These are phyloP conservation scores for Molorchus minor DNA, from an alignment of 2,888 invertebrate genomes.

Conservation along the genomic window DNA sequence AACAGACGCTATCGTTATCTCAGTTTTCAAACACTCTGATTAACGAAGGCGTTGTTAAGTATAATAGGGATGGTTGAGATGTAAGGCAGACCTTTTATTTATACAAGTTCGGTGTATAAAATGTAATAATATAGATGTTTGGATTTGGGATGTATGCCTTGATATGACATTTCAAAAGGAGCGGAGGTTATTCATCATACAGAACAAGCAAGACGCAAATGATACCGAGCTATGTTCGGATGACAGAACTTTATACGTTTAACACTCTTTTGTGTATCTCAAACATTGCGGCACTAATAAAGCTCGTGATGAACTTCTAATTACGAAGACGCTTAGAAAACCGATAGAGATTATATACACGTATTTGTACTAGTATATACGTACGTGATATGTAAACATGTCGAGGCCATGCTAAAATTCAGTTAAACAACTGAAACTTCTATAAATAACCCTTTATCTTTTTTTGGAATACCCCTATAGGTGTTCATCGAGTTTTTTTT, in stretches of 20 bases:
- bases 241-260: slow-evolving; percentile 32
- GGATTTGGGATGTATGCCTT: slow-evolving; percentile 12
- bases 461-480: too few species aligned
- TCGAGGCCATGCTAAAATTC: too few species aligned
- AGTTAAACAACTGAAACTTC: too few species aligned
- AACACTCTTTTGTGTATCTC: slow-evolving; percentile 11
- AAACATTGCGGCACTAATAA: slow-evolving; percentile 16
- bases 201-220: slow-evolving; percentile 36
- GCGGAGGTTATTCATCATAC: slow-evolving; percentile 37
- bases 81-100: too few species aligned
- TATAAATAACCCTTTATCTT: too few species aligned
- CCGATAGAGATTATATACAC: neutral
- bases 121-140: neutral
- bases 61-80: too few species aligned
- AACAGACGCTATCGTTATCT: too few species aligned
- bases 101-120: neutral
- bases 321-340: neutral
- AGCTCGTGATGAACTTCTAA: slow-evolving; percentile 1
- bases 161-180: slow-evolving; percentile 29
- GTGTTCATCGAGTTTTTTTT: too few species aligned
- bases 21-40: too few species aligned
- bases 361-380: neutral
- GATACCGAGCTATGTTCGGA: slow-evolving; percentile 18
- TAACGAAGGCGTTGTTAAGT: too few species aligned
- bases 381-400: neutral